Evolutionary conservation across 2,113 vertebrate species (phyloP).

Genomic region (Salvelinus fontinalis): DNA sequence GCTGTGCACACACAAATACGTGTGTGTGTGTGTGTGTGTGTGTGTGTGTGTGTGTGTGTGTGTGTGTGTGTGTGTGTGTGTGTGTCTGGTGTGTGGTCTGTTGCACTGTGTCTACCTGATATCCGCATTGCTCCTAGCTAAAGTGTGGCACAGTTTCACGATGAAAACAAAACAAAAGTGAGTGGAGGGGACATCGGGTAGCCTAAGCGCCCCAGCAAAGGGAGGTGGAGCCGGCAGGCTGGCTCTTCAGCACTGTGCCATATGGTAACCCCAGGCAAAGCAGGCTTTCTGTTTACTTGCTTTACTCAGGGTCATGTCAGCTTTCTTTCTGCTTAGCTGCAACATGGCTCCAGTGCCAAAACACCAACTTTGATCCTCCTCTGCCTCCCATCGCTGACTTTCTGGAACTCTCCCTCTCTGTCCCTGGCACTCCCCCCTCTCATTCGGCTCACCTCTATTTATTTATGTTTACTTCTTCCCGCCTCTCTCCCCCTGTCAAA

Average conservation of each 20-base stretch:
- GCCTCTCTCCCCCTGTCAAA: neutral
- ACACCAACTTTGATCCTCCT: conserved; percentile 24
- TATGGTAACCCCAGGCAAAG: conserved; percentile 5
- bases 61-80: conserved; percentile 24
- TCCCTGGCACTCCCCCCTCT: neutral
- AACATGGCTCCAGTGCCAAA: conserved; percentile 70
- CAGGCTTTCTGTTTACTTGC: conserved; percentile 78
- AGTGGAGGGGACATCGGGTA: no score
- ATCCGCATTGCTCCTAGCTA: no score
- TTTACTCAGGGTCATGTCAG: conserved; percentile 75
- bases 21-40: conserved; percentile 23
- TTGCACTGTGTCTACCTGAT: neutral
- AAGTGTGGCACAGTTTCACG: no score
- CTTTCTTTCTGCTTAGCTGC: conserved; percentile 69
- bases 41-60: conserved; percentile 27
- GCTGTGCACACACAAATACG: neutral
- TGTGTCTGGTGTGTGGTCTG: conserved; percentile 6
- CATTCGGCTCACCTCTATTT: neutral
- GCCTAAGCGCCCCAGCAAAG: no score
- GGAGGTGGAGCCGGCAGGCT: no score
- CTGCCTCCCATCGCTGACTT: neutral
- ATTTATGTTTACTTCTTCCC: no score
- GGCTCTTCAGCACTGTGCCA: no score
- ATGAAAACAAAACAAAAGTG: no score
- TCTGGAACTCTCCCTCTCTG: neutral